These are phyloP conservation scores for Drosophila lacteicornis DNA, from an alignment of 1,140 invertebrate genomes.

Conservation along the genomic window DNA sequence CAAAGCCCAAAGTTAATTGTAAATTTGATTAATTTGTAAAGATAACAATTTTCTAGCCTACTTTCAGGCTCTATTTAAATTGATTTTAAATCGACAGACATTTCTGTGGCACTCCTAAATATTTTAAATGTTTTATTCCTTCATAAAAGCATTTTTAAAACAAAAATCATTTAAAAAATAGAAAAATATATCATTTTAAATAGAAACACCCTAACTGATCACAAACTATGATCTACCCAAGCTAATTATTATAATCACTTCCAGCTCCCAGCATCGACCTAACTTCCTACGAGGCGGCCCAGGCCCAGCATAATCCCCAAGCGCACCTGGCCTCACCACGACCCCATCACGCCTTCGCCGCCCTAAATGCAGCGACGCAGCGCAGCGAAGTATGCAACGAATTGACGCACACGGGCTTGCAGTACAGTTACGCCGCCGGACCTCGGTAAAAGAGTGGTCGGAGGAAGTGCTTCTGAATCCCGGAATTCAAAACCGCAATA, in stretches of 20 bases:
- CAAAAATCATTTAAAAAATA: too few species aligned
- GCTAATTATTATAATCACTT: not conserved
- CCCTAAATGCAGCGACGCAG: constrained; percentile 50
- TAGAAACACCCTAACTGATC: not conserved
- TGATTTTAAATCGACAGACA: too few species aligned
- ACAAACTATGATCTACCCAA: not conserved
- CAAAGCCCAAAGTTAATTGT: too few species aligned
- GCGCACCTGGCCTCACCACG: constrained; percentile 45
- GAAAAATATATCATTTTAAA: too few species aligned
- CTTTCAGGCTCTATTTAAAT: too few species aligned
- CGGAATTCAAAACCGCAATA: constrained; percentile 20
- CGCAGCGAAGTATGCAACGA: constrained; percentile 66
- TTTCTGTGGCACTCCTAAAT: too few species aligned
- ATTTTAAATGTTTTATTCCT: too few species aligned
- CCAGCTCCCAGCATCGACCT: constrained; percentile 64
- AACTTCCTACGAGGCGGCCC: constrained; percentile 47
- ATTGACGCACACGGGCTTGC: constrained; percentile 46
- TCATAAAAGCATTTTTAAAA: too few species aligned
- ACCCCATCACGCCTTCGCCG: constrained; percentile 69
- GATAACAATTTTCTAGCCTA: too few species aligned
- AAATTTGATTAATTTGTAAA: too few species aligned
- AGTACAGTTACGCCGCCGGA: constrained; percentile 64
- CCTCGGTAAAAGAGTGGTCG: constrained; percentile 59
- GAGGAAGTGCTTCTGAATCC: constrained; percentile 4
- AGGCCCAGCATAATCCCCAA: constrained; percentile 45